phyloP scores from a whole-genome alignment of 2,113 vertebrate species.

The Xenopus laevis region DNA sequence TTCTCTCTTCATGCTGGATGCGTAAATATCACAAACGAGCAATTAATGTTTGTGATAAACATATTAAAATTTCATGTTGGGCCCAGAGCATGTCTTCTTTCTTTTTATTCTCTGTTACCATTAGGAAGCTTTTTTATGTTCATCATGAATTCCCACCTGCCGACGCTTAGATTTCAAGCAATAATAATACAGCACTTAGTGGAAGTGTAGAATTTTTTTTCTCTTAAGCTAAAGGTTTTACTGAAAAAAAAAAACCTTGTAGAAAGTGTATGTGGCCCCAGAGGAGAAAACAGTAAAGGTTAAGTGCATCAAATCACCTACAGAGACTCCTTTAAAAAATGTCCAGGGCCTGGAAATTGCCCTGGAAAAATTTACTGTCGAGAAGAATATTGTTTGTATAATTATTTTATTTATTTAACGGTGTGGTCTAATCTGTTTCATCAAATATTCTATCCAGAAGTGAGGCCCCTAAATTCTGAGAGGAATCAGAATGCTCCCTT shows the following conservation, averaged over 20 bases:
- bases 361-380: constrained; percentile 13
- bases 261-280: constrained; percentile 13
- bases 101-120: constrained; percentile 9
- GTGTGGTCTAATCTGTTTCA: not conserved
- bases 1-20: constrained; percentile 10
- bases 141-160: not conserved
- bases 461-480: no score
- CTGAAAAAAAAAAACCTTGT: constrained; percentile 31
- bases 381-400: not conserved
- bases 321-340: constrained; percentile 10
- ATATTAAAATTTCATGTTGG: constrained; percentile 47
- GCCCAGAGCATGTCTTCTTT: not conserved
- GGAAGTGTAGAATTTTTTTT: constrained; percentile 18
- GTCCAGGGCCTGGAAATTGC: constrained; percentile 19
- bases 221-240: constrained; percentile 22
- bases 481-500: no score
- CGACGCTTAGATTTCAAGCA: constrained; percentile 14
- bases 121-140: constrained; percentile 26
- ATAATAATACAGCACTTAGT: constrained; percentile 40
- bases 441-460: no score
- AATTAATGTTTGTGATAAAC: constrained; percentile 30
- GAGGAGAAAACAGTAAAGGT: constrained; percentile 25
- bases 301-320: constrained; percentile 34
- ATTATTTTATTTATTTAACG: not conserved
- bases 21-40: constrained; percentile 42